Evolutionary conservation across 2,888 invertebrate species (phyloP), one percentile per base, ranked within the genome.

Genomic region (Cloeon dipterum): DNA sequence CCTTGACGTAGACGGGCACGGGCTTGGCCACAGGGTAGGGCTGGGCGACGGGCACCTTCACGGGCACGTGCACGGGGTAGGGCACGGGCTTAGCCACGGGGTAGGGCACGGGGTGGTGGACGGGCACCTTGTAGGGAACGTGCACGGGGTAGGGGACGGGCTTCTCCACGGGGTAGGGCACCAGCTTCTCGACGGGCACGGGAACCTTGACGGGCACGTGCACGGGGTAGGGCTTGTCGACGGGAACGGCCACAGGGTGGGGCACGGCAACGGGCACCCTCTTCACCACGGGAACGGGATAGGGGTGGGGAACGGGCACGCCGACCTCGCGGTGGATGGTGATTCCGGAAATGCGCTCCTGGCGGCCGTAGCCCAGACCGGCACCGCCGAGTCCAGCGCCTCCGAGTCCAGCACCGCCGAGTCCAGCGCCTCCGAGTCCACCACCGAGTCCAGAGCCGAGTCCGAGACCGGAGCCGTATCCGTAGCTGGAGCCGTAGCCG

Each of bases 181-280:
- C 45, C 19, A 43, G 46, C 35, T 46, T 47, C 38, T 47, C 47
- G 8, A 50, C 48, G 13, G 44, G 41, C 34, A 48, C 48, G 19
- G 49, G 45, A 42, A 48, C 49, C 3, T 49, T 49, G 40, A 46
- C 47, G 17, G 46, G 46, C 18, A 49, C 47, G 17, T 46, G 45
- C 5, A 49, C 46, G 29, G 48, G 46, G 42, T 46, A 45, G 4
- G 49, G 49, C 19, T 45, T 41, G 41, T 47, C 49, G 13, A 49
- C 48, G 5, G 46, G 48, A 10, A 47, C 43, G 25, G 49, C 41
- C 20, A 49, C 44, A 36, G 49, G 43, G 3, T 49, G 46, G 36
- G 49, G 47, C 20, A 49, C 49, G 11, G 48, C 48, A 38, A 45
- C 45, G 5, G 47, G 46, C 4, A 49, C 45, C 18, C 42, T 42